Percentiles rank a stretch among this genome's conserved stretches.
These are phyloP conservation scores for Drosophila mayaguana DNA, from an alignment of 2,888 invertebrate species.

Conservation along the genomic window DNA sequence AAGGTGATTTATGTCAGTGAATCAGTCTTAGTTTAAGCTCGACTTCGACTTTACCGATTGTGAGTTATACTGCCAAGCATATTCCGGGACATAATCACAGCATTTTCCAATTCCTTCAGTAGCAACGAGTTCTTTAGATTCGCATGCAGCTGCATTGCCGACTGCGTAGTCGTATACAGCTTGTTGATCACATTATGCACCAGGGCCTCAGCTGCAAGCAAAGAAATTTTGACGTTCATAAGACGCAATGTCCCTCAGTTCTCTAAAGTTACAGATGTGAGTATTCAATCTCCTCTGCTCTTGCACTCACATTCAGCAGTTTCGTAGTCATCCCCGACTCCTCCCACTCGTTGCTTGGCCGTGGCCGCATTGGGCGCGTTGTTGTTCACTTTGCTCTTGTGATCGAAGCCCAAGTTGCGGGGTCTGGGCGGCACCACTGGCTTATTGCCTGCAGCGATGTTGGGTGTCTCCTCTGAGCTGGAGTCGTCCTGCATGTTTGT, in stretches of 20 bases:
- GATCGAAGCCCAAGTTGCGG: slow-evolving; percentile 88
- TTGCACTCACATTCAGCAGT: slow-evolving; percentile 78
- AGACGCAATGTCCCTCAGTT: background rate
- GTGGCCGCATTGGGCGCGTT: slow-evolving; percentile 71
- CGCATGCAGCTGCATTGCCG: slow-evolving; percentile 85
- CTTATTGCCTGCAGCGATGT: slow-evolving; percentile 84
- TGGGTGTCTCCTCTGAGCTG: slow-evolving; percentile 89
- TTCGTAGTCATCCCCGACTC: slow-evolving; percentile 77
- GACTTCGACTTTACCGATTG: slow-evolving; percentile 71
- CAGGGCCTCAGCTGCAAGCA: slow-evolving; percentile 87
- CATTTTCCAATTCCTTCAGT: slow-evolving; percentile 85
- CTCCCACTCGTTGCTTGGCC: slow-evolving; percentile 60
- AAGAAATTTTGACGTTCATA: background rate
- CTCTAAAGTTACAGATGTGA: background rate
- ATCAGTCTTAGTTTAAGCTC: background rate
- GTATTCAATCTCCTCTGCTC: background rate
- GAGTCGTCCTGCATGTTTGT: slow-evolving; percentile 89
- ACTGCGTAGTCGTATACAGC: slow-evolving; percentile 85
- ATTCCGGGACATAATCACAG: slow-evolving; percentile 85
- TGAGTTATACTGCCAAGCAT: slow-evolving; percentile 85
- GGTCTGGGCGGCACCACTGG: slow-evolving; percentile 89
- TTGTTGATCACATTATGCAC: slow-evolving; percentile 88
- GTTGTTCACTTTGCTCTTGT: slow-evolving; percentile 83
- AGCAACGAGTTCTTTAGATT: slow-evolving; percentile 84
- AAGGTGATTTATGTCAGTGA: background rate